These are phyloP conservation scores for Tenrec ecaudatus DNA, from an alignment of 2,113 vertebrate genomes.

Conservation along the genomic window DNA sequence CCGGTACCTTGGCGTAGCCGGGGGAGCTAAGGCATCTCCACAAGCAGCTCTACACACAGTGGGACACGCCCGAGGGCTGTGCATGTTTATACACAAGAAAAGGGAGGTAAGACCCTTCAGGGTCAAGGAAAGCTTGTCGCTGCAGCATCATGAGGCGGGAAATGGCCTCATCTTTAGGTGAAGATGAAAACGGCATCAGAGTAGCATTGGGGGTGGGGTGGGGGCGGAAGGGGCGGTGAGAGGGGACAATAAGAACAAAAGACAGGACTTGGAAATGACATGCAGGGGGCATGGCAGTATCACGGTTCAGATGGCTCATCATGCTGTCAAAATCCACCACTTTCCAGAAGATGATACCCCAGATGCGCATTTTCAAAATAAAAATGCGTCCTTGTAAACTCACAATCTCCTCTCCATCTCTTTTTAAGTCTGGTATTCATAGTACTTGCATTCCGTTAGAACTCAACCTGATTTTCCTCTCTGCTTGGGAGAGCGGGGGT, in stretches of 20 bases:
- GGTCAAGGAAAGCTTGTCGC: neutral
- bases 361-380: conserved; percentile 7
- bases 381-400: neutral
- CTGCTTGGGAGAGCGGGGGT: no score
- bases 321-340: conserved; percentile 8
- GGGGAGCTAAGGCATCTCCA: neutral
- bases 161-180: fast-evolving
- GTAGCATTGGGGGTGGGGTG: neutral
- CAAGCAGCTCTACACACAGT: neutral
- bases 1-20: neutral
- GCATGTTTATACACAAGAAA: neutral
- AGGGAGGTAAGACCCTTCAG: neutral
- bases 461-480: no score
- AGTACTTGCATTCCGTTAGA: no score
- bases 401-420: no score
- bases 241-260: neutral
- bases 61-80: neutral
- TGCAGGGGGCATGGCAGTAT: neutral
- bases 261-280: neutral
- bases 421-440: no score
- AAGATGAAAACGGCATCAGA: neutral
- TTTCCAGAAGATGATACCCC: neutral
- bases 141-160: neutral
- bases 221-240: no score
- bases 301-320: neutral